Evolutionary conservation across 2,888 invertebrate species (phyloP), one percentile per base, ranked within the genome.

Genomic region (Mycogona germanica): DNA sequence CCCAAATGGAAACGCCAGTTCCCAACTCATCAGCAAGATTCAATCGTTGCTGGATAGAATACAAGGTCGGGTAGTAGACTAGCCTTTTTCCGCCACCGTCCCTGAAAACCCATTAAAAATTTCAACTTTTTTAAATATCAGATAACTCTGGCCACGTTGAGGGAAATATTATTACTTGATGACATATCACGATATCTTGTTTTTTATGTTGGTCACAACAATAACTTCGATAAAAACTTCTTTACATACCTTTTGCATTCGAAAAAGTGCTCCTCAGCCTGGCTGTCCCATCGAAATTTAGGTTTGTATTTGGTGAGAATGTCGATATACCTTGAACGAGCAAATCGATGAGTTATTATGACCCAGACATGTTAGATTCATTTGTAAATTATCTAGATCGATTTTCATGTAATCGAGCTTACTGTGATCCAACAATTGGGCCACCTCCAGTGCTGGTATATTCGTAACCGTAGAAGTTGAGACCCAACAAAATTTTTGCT

Each of bases 401-500:
- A 25, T 19, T 21, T 46, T 14, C 32, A 17, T 40, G n/a, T n/a
- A n/a, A n/a, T n/a, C n/a, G n/a, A n/a, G 63, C 68, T 66, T 82
- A 92, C 65, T 87, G 82, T 4, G 77, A 75, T 2, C 82, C 86
- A 12, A 91, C 73, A 55, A 95, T 83, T 0, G 92, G 80, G 0
- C 84, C 83, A 3, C 89, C 91, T 2, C 87, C 65, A 61, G 81
- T 80, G 1, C 81, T 77, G 0, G 82, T 83, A 63, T 84, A 93
- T 60, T 87, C 85, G 67, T 89, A 84, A 1, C 95, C 95, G 70
- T 93, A 96, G 72, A 95, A 91, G 69, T 95, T 96, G 5, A 95
- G 68, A 1, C 95, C 95, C 60, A 91, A 72, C 14, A 95, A 73
- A 57, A 95, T 84, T 72, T 93, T 89, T 3, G 75, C 70, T 41